These are phyloP conservation scores for Varanus komodoensis DNA, from an alignment of 2,113 vertebrate genomes.

Conservation along the genomic window DNA sequence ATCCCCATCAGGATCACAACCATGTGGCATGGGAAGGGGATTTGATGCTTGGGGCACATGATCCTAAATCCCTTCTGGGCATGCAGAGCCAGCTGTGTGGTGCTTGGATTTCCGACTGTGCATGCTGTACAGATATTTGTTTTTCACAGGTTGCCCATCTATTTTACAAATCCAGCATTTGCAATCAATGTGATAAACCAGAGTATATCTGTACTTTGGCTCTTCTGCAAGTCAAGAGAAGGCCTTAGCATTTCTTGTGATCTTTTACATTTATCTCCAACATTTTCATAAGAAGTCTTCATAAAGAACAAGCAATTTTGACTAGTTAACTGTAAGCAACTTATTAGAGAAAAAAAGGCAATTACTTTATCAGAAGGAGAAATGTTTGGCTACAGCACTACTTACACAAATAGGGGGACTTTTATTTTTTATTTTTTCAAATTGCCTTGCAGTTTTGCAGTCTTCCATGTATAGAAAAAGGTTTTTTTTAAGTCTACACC, in stretches of 20 bases:
- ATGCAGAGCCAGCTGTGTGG: neutral
- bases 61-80: neutral
- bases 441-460: slow-evolving; percentile 13
- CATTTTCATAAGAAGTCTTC: neutral
- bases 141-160: neutral
- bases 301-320: neutral
- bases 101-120: neutral
- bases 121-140: neutral
- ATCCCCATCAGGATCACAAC: neutral
- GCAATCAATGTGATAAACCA: neutral
- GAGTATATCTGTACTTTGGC: neutral
- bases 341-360: slow-evolving; percentile 22
- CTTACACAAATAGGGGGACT: slow-evolving; percentile 17
- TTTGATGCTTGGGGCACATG: neutral
- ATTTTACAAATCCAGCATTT: neutral
- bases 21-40: neutral
- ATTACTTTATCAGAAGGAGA: slow-evolving; percentile 7
- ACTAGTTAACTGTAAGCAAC: slow-evolving; percentile 19
- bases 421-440: slow-evolving; percentile 19
- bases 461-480: slow-evolving; percentile 6
- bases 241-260: neutral
- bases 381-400: neutral
- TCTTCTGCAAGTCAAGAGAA: neutral
- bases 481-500: neutral
- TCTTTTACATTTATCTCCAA: slow-evolving; percentile 3